These are phyloP conservation scores for Geotrupes spiniger DNA, from an alignment of 2,888 invertebrate genomes.

Conservation along the genomic window DNA sequence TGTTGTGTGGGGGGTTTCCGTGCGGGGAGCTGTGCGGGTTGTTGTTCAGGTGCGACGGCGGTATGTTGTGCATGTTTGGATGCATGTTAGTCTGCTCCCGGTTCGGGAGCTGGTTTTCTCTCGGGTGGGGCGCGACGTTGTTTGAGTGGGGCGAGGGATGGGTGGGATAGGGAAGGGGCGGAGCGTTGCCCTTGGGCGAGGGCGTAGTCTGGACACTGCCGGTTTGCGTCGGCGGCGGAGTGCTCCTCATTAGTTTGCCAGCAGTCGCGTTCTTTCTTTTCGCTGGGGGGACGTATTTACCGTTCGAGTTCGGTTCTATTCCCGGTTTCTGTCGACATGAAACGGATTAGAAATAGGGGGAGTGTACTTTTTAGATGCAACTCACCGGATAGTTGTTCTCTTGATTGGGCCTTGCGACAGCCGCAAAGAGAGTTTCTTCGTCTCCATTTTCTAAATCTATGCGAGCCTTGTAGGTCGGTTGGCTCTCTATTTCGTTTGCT, in stretches of 20 bases:
- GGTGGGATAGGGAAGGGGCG: constrained; percentile 17
- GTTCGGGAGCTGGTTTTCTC: constrained; percentile 28
- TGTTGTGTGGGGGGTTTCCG: constrained; percentile 30
- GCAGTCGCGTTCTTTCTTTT: constrained; percentile 68
- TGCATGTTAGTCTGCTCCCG: constrained; percentile 19
- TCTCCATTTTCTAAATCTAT: constrained; percentile 90
- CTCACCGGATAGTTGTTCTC: constrained; percentile 25
- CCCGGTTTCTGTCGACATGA: constrained; percentile 13
- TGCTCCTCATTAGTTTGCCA: constrained; percentile 66
- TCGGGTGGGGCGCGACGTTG: constrained; percentile 20
- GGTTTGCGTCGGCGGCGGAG: constrained; percentile 53
- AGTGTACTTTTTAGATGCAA: neutral
- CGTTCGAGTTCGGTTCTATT: constrained; percentile 39
- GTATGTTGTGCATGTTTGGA: constrained; percentile 19
- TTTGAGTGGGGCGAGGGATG: constrained; percentile 34
- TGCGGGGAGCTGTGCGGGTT: constrained; percentile 21
- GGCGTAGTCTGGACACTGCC: constrained; percentile 45
- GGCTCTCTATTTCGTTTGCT: constrained; percentile 90
- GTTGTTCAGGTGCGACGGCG: constrained; percentile 28
- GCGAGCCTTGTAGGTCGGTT: constrained; percentile 76
- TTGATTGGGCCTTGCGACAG: constrained; percentile 66
- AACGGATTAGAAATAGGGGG: neutral
- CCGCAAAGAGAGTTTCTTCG: constrained; percentile 84
- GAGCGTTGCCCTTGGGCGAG: constrained; percentile 36
- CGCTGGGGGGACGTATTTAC: constrained; percentile 75